phyloP scores from a whole-genome alignment of 2,888 invertebrate species.

The Herminia tarsipennalis region DNA sequence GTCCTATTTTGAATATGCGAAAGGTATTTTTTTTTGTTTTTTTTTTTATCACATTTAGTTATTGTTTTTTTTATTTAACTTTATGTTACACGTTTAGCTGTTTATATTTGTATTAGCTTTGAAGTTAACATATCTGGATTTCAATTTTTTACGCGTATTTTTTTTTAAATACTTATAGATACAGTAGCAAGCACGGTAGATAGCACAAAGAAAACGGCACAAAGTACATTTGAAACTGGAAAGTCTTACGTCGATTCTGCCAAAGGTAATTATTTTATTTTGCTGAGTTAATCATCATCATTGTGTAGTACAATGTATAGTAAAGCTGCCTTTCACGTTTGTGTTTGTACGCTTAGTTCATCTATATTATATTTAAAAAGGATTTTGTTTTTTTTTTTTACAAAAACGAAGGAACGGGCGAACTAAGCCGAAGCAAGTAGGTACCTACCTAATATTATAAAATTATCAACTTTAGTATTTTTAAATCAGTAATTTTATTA shows the following conservation, averaged over 20 bases:
- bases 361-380: too few species aligned
- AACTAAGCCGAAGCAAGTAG: too few species aligned
- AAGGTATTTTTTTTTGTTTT: conserved; percentile 43
- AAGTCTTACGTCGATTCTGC: conserved; percentile 65
- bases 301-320: too few species aligned
- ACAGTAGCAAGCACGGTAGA: conserved; percentile 71
- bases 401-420: too few species aligned
- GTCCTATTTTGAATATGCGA: conserved; percentile 64
- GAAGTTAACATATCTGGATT: background rate
- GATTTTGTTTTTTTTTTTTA: too few species aligned
- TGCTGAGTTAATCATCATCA: too few species aligned
- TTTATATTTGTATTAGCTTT: conserved; percentile 14
- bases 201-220: conserved; percentile 75
- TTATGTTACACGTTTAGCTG: background rate
- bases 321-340: too few species aligned
- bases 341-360: too few species aligned
- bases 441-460: too few species aligned
- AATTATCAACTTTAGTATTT: too few species aligned
- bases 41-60: conserved; percentile 1
- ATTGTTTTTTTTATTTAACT: background rate
- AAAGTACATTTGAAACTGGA: conserved; percentile 67
- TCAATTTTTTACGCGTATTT: conserved; percentile 24
- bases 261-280: conserved; percentile 68
- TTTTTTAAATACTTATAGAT: conserved; percentile 55
- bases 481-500: too few species aligned